phyloP scores from a whole-genome alignment of 2,797 vertebrate species.

The Chelmon rostratus region DNA sequence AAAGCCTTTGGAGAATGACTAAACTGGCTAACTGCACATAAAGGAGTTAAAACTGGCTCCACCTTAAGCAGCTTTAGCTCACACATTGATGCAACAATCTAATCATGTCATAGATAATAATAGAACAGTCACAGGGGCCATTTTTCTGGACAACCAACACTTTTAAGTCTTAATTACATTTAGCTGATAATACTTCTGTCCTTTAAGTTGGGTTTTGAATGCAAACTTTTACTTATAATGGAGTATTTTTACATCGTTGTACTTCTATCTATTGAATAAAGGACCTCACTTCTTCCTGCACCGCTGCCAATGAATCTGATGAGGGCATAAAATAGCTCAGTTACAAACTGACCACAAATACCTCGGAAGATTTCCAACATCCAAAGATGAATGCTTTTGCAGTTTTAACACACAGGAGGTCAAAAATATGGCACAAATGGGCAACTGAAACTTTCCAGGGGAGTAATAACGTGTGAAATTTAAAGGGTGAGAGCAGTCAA shows the following conservation, averaged over 20 bases:
- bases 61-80: background rate
- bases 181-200: background rate
- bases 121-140: too few relatives aligned
- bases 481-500: background rate
- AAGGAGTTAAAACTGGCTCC: background rate
- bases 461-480: constrained; percentile 13
- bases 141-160: too few relatives aligned
- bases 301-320: background rate
- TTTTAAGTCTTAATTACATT: too few relatives aligned
- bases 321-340: background rate
- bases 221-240: too few relatives aligned
- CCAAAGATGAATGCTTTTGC: constrained; percentile 15
- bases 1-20: background rate
- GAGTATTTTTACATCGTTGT: background rate
- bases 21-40: background rate
- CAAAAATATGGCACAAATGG: background rate
- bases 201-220: background rate
- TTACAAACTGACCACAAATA: constrained; percentile 22
- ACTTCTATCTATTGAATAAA: background rate
- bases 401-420: constrained; percentile 3
- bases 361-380: constrained; percentile 10
- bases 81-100: background rate
- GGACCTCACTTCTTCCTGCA: background rate
- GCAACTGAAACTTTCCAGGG: constrained; percentile 28
- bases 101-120: background rate